A percentile compares a stretch with the other conserved stretches of the same genome.
These are phyloP conservation scores for Eclectus roratus DNA, from an alignment of 2,113 vertebrate genomes.

Conservation along the genomic window DNA sequence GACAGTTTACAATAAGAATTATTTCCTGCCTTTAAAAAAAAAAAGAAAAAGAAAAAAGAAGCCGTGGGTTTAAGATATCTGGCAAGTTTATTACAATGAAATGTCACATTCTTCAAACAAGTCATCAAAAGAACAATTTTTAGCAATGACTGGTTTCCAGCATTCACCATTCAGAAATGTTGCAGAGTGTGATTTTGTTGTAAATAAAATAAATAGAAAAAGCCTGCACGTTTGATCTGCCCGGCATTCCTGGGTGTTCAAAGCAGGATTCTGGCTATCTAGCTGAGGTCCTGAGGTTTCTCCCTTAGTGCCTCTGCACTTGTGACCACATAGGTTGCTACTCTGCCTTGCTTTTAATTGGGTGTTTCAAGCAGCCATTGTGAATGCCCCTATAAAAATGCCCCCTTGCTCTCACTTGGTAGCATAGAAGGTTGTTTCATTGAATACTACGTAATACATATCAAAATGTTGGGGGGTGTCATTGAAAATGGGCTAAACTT, in stretches of 20 bases:
- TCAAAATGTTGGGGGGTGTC: not conserved
- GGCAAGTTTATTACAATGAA: constrained; percentile 19
- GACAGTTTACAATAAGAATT: constrained; percentile 29
- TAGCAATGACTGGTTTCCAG: not conserved
- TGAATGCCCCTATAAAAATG: not conserved
- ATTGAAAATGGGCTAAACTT: not conserved
- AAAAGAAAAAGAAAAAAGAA: not conserved
- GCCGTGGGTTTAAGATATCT: not conserved
- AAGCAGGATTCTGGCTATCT: not conserved
- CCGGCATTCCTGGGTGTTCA: not conserved
- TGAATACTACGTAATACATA: not conserved
- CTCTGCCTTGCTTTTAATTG: not conserved
- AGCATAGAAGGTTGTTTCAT: not conserved
- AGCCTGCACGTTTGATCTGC: not conserved
- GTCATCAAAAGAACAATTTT: constrained; percentile 25
- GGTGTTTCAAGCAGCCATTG: not conserved
- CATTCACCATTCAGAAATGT: constrained; percentile 3
- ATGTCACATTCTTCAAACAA: not conserved
- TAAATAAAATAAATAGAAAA: not conserved
- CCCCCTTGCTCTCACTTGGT: not conserved
- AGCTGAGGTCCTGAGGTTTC: not conserved
- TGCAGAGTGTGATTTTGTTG: not conserved
- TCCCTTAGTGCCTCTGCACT: not conserved
- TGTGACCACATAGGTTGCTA: not conserved
- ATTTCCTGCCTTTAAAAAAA: constrained; percentile 14